Evolutionary conservation across 1,140 invertebrate species (phyloP), one percentile per base, ranked within the genome.

Genomic region (Halyomorpha halys): DNA sequence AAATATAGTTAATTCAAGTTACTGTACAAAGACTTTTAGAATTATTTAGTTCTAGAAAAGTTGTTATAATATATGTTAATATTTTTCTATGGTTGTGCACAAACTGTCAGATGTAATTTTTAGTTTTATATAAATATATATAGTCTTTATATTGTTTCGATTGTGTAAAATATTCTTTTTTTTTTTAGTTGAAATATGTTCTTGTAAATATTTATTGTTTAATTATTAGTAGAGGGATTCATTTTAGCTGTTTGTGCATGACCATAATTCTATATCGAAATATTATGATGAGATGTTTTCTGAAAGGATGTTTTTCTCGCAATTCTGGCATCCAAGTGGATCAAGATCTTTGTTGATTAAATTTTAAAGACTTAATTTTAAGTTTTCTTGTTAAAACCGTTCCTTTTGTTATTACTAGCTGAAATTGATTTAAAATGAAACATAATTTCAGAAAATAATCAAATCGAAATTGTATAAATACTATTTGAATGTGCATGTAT

Each of bases 21-120:
- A 16, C 15, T 56, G 53, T 56, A 56, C 53, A 56, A 56, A 56
- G 53, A 56, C 53, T 56, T 56, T 56, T 56, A 56, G 53, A 25
- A 23, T 56, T 56, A 56, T 56, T 19, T 56, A 56, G 53, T 25
- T 56, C 27, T 56, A 56, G 53, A 56, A 56, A 21, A 56, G 23
- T 56, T 56, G 53, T 56, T 56, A 56, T 56, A 19, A 49, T 49
- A 49, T 18, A 56, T 21, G 15, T 56, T 19, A 23, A 23, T 23
- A 56, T 56, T 23, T 23, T 21, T 56, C 14, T 23, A 56, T 56
- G 53, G 53, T 56, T 23, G 23, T 56, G 53, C 53, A 56, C 53
- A 56, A 56, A 56, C 53, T 21, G 53, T 56, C 18, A 56, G 53
- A 23, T 56, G 19, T 56, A 56, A 16, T 56, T 56, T 56, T 56